These are phyloP conservation scores for Anisognathus igniventris DNA, from an alignment of 2,797 vertebrate species.

Conservation along the genomic window DNA sequence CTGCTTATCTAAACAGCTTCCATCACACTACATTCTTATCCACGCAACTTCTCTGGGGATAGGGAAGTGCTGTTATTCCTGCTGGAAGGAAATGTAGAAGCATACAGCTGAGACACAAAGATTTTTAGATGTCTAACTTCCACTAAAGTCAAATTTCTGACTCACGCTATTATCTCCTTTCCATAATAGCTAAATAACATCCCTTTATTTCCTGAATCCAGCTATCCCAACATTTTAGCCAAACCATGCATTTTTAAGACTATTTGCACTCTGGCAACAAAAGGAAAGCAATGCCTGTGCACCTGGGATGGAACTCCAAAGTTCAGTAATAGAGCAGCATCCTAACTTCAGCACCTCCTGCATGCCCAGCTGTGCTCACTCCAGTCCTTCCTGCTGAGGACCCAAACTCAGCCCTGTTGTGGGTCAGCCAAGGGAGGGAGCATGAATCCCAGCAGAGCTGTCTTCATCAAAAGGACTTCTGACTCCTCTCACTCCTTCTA, in stretches of 20 bases:
- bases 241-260: background rate
- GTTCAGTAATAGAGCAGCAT: background rate
- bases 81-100: background rate
- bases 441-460: background rate
- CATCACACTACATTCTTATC: background rate
- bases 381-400: background rate
- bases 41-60: background rate
- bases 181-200: background rate
- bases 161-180: background rate
- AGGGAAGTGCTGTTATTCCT: background rate
- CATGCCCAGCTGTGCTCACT: background rate
- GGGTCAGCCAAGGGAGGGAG: background rate
- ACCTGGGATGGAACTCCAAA: background rate
- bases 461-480: background rate
- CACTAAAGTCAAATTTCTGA: background rate
- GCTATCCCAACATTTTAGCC: background rate
- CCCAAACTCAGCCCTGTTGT: constrained; percentile 7
- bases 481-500: background rate
- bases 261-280: background rate
- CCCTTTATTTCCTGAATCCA: background rate
- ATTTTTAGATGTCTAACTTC: background rate
- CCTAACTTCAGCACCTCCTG: background rate
- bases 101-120: background rate
- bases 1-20: background rate
- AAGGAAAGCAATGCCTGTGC: background rate